Evolutionary conservation across 2,888 invertebrate species (phyloP).

Genomic region (Cephus spinipes): DNA sequence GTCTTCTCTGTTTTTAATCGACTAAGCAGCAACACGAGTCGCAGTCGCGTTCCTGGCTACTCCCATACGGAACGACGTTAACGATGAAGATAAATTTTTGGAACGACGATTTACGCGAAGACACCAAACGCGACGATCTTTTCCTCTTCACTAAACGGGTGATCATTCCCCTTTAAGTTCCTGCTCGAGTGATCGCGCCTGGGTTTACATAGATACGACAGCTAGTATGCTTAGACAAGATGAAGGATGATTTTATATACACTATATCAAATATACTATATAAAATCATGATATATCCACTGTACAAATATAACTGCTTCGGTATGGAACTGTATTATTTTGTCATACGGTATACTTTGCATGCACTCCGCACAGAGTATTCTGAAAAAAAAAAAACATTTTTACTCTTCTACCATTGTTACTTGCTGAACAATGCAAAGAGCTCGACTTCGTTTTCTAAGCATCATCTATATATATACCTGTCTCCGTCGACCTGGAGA

Average conservation of each 20-base stretch:
- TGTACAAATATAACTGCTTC: neutral
- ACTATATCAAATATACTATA: neutral
- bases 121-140: neutral
- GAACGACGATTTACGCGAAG: neutral
- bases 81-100: neutral
- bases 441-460: neutral
- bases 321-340: neutral
- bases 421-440: neutral
- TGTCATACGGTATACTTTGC: neutral
- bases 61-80: neutral
- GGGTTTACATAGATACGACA: neutral
- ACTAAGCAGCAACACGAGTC: neutral
- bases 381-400: neutral
- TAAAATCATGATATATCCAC: neutral
- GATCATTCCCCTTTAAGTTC: neutral
- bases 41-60: neutral
- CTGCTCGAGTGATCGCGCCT: neutral
- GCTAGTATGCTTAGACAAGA: neutral
- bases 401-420: neutral
- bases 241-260: neutral
- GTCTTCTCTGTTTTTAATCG: neutral
- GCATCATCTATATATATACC: neutral
- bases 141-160: neutral
- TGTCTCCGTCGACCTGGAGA: neutral
- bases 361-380: neutral